Conservation (phyloP, 2,113 vertebrate genomes). For the Panthera leo region DNA sequence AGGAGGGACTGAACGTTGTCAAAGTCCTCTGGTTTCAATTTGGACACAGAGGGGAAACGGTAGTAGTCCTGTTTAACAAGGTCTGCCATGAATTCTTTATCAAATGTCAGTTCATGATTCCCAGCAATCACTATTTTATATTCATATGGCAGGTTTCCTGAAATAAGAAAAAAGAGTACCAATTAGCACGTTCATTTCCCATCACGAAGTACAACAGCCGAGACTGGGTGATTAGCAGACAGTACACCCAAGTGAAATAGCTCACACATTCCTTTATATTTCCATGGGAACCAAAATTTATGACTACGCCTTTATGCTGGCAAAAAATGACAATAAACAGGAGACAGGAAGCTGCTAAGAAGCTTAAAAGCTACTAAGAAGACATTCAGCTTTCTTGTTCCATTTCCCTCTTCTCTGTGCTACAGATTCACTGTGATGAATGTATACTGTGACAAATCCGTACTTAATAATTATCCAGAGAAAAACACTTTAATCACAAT, state of each 20-base stretch:
- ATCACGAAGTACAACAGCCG: conserved; percentile 62
- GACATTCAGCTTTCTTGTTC: neutral
- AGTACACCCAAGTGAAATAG: conserved; percentile 64
- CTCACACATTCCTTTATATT: conserved; percentile 9
- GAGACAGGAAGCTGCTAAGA: neutral
- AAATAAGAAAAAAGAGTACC: conserved; percentile 83
- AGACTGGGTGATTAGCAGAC: conserved; percentile 69
- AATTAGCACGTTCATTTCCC: conserved; percentile 84
- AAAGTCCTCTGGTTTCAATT: conserved; percentile 99
- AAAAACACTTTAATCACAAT: neutral
- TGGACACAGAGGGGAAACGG: conserved; percentile 99
- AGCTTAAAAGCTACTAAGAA: neutral
- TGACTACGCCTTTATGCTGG: conserved; percentile 47
- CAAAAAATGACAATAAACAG: conserved; percentile 54
- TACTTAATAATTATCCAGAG: neutral
- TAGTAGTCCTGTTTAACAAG: conserved; percentile 99
- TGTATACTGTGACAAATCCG: neutral
- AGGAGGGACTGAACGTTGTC: conserved; percentile 98
- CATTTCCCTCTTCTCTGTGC: conserved; percentile 16
- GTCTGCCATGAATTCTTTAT: conserved; percentile 99
- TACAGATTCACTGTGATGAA: neutral
- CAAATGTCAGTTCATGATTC: conserved; percentile 99
- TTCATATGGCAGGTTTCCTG: conserved; percentile 97
- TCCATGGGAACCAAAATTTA: conserved; percentile 58
- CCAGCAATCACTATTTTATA: conserved; percentile 99